Base-by-base conservation (phyloP, 2,113 vertebrate species). In the Neogobius melanostomus region DNA sequence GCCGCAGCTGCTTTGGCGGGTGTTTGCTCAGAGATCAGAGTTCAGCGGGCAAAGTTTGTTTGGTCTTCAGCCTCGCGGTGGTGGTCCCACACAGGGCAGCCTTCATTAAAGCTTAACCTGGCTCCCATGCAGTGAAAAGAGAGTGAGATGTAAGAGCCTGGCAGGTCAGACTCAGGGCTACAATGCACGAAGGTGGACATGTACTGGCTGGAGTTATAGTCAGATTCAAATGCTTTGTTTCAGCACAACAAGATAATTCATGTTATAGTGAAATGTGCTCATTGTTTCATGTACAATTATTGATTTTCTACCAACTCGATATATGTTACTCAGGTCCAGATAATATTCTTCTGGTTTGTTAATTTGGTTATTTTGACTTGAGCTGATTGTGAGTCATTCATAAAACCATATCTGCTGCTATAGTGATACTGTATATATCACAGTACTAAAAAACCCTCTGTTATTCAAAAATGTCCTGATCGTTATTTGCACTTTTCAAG, bases 1-100 rank as follows among this genome's bases (percentile, higher is more conserved):
- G 84, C 67, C 70, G 50, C 76, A 83, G 64, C 65, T 8, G 74
- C 80, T 85, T 10, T 56, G 50, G 46, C 65, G 72, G 47, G 72
- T 85, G 69, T 89, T 91, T 90, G 84, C 85, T 62, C 73, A 78
- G 69, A 84, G 85, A 89, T 88, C 82, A 82, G 11, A 83, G 85
- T 81, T 80, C 83, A 85, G 82, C 81, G 85, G 86, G 72, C 65
- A 70, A 68, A 76, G 80, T 87, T 89, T 92, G 84, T 86, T 91
- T 88, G 87, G 85, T 79, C 82, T 88, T 64, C 64, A 56, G 49
- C 65, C 60, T 60, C 73, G 63, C 82, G 60, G 81, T 45, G 68
- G 83, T 85, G 77, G 82, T 90, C 86, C 81, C 16, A 36, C 81
- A 76, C 69, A 80, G 87, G 83, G 66, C 80, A 61, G 74, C 61